Evolutionary conservation across 2,888 invertebrate species (phyloP).

Genomic region (Polylopha cassiicola): DNA sequence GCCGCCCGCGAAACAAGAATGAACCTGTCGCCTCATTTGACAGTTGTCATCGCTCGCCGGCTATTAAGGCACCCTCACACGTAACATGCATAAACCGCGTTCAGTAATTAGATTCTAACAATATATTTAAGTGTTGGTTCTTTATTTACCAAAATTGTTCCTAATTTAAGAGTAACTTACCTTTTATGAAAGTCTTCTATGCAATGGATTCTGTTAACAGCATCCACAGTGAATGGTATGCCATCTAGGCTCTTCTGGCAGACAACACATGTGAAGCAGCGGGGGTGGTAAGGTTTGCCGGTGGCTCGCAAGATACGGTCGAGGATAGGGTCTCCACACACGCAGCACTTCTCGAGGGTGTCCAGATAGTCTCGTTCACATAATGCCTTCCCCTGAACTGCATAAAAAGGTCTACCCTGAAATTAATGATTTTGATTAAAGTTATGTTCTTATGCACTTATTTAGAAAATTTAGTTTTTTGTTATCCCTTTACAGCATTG

Average conservation of each 20-base stretch:
- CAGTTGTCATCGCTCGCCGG: no score
- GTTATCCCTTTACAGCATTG: no score
- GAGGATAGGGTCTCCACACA: constrained; percentile 95
- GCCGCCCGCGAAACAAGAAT: no score
- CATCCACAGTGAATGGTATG: constrained; percentile 98
- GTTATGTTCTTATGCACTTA: no score
- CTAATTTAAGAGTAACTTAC: no score
- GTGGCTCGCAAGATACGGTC: constrained; percentile 96
- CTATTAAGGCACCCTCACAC: no score
- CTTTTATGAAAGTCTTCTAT: constrained; percentile 99
- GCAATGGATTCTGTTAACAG: constrained; percentile 98
- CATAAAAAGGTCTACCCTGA: constrained; percentile 96
- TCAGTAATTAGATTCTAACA: no score
- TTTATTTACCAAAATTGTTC: no score
- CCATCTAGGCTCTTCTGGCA: constrained; percentile 98
- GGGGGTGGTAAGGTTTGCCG: constrained; percentile 98
- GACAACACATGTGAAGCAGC: constrained; percentile 97
- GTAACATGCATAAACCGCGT: no score
- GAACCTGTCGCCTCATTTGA: no score
- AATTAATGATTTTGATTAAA: constrained; percentile 18
- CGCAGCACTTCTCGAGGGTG: constrained; percentile 97
- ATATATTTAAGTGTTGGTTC: no score
- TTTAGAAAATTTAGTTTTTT: no score
- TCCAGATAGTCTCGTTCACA: constrained; percentile 97
- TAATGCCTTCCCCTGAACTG: constrained; percentile 94